A percentile compares a stretch with the other conserved stretches of the same genome.
phyloP scores from a whole-genome alignment of 2,888 invertebrate genomes.

The Microplitis deprimator region DNA sequence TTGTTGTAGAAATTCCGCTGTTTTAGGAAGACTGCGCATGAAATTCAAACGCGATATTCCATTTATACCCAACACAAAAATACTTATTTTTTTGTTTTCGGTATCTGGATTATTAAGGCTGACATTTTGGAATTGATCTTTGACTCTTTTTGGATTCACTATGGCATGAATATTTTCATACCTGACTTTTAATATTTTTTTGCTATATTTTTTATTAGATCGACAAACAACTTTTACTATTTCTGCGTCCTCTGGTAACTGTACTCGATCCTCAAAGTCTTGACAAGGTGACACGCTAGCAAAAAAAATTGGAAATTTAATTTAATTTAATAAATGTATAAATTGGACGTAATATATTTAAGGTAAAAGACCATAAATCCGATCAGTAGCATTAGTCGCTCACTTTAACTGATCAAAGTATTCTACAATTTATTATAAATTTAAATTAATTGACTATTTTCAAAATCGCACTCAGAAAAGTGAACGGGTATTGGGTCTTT shows the following conservation, averaged over 20 bases:
- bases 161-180: constrained; percentile 76
- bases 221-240: constrained; percentile 74
- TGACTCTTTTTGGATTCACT: constrained; percentile 73
- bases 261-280: constrained; percentile 69
- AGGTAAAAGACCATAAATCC: no score
- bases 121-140: constrained; percentile 64
- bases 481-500: no score
- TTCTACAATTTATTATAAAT: no score
- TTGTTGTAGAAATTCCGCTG: constrained; percentile 78
- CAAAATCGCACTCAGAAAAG: no score
- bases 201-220: constrained; percentile 47
- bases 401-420: no score
- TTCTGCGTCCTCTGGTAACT: constrained; percentile 68
- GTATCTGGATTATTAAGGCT: constrained; percentile 38
- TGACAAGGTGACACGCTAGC: constrained; percentile 72
- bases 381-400: no score
- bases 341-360: no score
- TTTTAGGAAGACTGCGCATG: constrained; percentile 82
- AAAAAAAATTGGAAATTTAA: not conserved
- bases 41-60: constrained; percentile 87
- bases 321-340: not conserved
- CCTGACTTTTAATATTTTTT: constrained; percentile 53
- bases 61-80: constrained; percentile 88
- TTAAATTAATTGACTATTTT: no score
- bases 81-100: constrained; percentile 72